Evolutionary conservation across 2,113 vertebrate species (phyloP).

Genomic region (Campylorhamphus procurvoides): DNA sequence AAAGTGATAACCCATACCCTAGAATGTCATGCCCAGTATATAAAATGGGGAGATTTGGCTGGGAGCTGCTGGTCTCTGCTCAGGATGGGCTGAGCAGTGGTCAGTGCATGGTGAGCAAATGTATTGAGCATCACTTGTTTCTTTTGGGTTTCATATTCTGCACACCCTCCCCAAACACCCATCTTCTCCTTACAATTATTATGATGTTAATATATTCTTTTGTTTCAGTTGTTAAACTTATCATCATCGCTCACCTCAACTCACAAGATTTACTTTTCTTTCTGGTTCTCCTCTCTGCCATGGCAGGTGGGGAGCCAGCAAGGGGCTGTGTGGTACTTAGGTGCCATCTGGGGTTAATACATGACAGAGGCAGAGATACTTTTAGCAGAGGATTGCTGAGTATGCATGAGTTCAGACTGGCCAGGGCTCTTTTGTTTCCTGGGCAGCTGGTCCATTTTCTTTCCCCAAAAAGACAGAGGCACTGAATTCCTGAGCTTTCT

Average conservation of each 20-base stretch:
- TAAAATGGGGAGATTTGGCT: neutral
- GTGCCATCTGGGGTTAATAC: neutral
- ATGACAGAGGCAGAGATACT: neutral
- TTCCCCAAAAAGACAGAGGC: neutral
- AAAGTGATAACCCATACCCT: neutral
- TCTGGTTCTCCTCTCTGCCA: rapidly evolving
- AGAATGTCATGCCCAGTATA: neutral
- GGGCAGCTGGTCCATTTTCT: neutral
- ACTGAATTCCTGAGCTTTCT: neutral
- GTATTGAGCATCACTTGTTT: neutral
- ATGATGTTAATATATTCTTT: neutral
- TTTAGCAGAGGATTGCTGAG: neutral
- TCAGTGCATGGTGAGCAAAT: neutral
- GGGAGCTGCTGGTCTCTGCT: neutral
- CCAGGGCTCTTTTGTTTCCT: neutral
- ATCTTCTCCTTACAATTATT: neutral
- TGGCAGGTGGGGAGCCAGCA: neutral
- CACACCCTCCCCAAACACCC: neutral
- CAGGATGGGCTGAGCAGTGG: neutral
- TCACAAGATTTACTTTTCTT: neutral
- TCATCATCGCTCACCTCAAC: neutral
- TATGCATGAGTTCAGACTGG: neutral
- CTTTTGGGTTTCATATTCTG: neutral
- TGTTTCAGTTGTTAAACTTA: neutral
- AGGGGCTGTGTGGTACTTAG: neutral